phyloP scores from a whole-genome alignment of 2,797 vertebrate genomes.

The Lagodon rhomboides region DNA sequence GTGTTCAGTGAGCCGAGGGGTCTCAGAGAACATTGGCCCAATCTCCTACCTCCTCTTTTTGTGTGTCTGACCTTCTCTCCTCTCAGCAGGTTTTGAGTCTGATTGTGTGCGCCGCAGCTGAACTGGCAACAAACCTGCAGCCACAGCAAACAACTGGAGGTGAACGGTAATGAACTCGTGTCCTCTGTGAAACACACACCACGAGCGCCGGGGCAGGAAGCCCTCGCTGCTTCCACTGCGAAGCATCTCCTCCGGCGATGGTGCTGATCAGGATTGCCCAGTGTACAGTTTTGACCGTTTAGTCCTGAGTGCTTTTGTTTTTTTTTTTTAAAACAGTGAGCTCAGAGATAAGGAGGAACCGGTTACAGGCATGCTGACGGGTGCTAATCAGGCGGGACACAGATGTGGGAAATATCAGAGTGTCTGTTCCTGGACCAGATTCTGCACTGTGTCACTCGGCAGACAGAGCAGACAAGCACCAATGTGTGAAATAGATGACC shows the following conservation, averaged over 20 bases:
- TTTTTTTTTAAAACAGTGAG: conserved; percentile 45
- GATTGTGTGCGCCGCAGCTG: conserved; percentile 56
- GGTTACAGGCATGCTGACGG: conserved; percentile 53
- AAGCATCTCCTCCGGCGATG: background rate
- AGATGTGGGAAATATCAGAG: conserved; percentile 74
- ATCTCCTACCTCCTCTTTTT: conserved; percentile 34
- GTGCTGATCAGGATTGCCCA: conserved; percentile 1
- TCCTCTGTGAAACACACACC: conserved; percentile 44
- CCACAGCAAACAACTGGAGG: conserved; percentile 68
- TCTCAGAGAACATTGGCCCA: conserved; percentile 34
- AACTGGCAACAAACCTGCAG: conserved; percentile 72
- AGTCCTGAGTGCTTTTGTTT: conserved; percentile 40
- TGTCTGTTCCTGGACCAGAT: conserved; percentile 58
- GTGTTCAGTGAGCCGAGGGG: conserved; percentile 35
- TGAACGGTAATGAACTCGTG: conserved; percentile 59
- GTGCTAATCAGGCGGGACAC: conserved; percentile 71
- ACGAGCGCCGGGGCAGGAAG: conserved; percentile 5
- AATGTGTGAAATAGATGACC: conserved; percentile 78
- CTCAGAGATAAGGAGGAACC: conserved; percentile 68
- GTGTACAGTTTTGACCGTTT: conserved; percentile 7
- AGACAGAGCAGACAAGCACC: conserved; percentile 67
- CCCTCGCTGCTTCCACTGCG: conserved; percentile 5
- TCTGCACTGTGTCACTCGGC: conserved; percentile 75
- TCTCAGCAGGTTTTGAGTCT: conserved; percentile 50
- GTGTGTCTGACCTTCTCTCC: conserved; percentile 47